A percentile compares a stretch with the other conserved stretches of the same genome.
These are phyloP conservation scores for Melanostoma scalare DNA, from an alignment of 2,888 invertebrate species.

Conservation along the genomic window DNA sequence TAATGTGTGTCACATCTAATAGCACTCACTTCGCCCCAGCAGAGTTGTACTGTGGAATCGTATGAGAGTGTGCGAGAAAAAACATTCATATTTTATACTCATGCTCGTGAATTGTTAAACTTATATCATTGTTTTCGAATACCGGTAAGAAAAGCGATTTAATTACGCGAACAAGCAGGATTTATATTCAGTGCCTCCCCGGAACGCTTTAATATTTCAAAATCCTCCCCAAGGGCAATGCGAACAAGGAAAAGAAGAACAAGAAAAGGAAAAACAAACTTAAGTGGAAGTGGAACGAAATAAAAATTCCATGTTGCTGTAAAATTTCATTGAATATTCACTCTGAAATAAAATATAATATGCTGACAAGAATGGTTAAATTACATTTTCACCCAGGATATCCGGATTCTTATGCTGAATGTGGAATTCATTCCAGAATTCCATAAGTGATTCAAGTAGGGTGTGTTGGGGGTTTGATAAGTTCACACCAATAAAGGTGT, in stretches of 20 bases:
- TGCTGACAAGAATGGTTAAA: slow-evolving; percentile 40
- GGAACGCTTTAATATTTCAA: slow-evolving; percentile 57
- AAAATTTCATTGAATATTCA: slow-evolving; percentile 62
- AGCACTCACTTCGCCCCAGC: background rate
- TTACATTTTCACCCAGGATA: slow-evolving; percentile 51
- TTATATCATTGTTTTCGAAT: slow-evolving; percentile 45
- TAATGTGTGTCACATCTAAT: slow-evolving; percentile 54
- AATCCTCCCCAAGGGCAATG: slow-evolving; percentile 21
- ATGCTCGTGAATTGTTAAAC: slow-evolving; percentile 43
- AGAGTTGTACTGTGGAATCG: background rate
- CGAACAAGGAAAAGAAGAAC: background rate
- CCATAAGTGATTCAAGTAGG: background rate
- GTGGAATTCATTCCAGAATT: slow-evolving; percentile 38
- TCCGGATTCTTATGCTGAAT: slow-evolving; percentile 39
- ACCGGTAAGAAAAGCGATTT: slow-evolving; percentile 33
- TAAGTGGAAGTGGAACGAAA: slow-evolving; percentile 40
- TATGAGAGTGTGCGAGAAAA: slow-evolving; percentile 11
- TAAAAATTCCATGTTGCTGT: slow-evolving; percentile 44
- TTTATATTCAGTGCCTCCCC: slow-evolving; percentile 3
- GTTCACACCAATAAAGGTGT: background rate
- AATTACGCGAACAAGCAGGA: slow-evolving; percentile 35
- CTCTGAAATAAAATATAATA: slow-evolving; percentile 47
- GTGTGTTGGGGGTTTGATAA: background rate
- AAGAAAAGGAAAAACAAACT: slow-evolving; percentile 12
- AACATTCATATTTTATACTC: slow-evolving; percentile 51